A percentile compares a stretch with the other conserved stretches of the same genome.
phyloP scores from a whole-genome alignment of 37 sponge, comb jelly and placozoan species.

The Ephydatia muelleri region DNA sequence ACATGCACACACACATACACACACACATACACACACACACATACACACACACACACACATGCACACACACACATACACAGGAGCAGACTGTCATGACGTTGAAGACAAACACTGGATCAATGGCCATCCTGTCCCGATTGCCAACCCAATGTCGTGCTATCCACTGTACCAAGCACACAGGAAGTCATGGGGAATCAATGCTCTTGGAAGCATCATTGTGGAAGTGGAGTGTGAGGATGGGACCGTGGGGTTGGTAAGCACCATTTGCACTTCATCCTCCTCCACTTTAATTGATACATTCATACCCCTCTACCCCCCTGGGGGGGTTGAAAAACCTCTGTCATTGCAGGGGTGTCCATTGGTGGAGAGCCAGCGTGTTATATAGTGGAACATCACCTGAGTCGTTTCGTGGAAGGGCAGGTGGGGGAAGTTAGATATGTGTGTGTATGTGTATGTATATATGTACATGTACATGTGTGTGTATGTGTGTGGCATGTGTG shows the following conservation, averaged over 20 bases:
- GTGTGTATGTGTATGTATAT: neutral
- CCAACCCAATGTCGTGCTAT: slow-evolving; percentile 83
- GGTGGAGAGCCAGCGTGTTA: slow-evolving; percentile 86
- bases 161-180: slow-evolving; percentile 64
- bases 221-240: slow-evolving; percentile 86
- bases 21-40: neutral
- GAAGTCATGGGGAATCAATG: slow-evolving; percentile 89
- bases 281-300: neutral
- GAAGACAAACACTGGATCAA: slow-evolving; percentile 88
- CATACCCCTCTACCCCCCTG: neutral
- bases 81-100: slow-evolving; percentile 90
- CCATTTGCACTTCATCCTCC: no score
- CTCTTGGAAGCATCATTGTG: slow-evolving; percentile 79
- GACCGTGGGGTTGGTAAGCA: slow-evolving; percentile 74
- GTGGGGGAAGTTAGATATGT: slow-evolving; percentile 10
- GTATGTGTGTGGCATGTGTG: no score
- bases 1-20: no score
- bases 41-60: neutral
- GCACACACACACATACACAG: slow-evolving; percentile 3
- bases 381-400: slow-evolving; percentile 85
- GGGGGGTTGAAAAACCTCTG: no score
- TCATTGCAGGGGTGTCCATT: slow-evolving; percentile 70
- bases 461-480: no score
- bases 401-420: slow-evolving; percentile 86
- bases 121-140: slow-evolving; percentile 78